A percentile compares a stretch with the other conserved stretches of the same genome.
phyloP scores from a whole-genome alignment of 2,888 invertebrate genomes.

The Ptychoptera albimana region DNA sequence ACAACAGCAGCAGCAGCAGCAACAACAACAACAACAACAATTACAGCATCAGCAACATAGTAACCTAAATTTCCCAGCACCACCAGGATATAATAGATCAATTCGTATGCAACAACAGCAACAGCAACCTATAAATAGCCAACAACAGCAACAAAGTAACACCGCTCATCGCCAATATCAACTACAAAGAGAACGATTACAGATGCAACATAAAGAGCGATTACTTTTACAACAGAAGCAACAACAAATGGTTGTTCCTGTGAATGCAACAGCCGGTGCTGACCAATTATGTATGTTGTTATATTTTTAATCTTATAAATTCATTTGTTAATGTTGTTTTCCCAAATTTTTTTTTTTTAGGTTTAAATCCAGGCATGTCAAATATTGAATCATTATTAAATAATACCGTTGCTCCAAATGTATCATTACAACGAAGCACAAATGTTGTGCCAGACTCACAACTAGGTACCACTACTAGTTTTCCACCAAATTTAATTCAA shows the following conservation, averaged over 20 bases:
- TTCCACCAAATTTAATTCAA: conserved; percentile 32
- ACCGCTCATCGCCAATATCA: conserved; percentile 8
- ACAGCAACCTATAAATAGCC: conserved; percentile 1
- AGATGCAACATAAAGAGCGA: conserved; percentile 48
- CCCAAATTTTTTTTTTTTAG: conserved; percentile 11
- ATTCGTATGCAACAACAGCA: conserved; percentile 20
- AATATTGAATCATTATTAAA: conserved; percentile 75
- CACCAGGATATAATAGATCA: conserved; percentile 23
- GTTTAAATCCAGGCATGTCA: conserved; percentile 26
- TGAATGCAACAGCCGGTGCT: conserved; percentile 48
- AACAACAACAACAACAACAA: conserved; percentile 20
- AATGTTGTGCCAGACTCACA: conserved; percentile 39
- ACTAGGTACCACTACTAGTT: conserved; percentile 40
- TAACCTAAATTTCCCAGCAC: conserved; percentile 22
- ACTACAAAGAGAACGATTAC: conserved; percentile 21
- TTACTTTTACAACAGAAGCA: conserved; percentile 64
- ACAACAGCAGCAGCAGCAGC: conserved; percentile 14
- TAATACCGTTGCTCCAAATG: conserved; percentile 70
- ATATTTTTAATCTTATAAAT: neutral
- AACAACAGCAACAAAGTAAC: conserved; percentile 1
- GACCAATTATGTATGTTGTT: conserved; percentile 21
- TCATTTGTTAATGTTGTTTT: neutral
- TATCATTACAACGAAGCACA: conserved; percentile 60
- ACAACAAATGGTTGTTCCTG: conserved; percentile 66
- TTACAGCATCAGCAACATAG: conserved; percentile 11